phyloP scores from a whole-genome alignment of 2,888 invertebrate species.

The Eilema caniola region DNA sequence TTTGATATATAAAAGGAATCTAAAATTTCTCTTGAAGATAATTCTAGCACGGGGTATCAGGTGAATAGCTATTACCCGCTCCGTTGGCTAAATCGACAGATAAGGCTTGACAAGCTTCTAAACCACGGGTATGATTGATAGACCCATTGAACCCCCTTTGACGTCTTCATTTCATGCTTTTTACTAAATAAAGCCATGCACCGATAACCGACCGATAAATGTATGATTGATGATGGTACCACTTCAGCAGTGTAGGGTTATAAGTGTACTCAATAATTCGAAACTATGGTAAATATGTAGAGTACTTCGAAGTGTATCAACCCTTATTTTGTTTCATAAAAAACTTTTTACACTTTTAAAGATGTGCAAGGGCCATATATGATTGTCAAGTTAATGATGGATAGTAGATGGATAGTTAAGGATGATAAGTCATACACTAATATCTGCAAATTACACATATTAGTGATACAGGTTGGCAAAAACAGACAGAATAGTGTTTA shows the following conservation, averaged over 20 bases:
- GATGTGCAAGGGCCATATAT: no score
- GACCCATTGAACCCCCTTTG: conserved; percentile 65
- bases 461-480: no score
- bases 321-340: no score
- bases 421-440: no score
- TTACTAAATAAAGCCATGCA: conserved; percentile 70
- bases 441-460: no score
- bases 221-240: conserved; percentile 43
- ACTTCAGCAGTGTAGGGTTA: conserved; percentile 22
- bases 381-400: neutral
- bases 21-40: conserved; percentile 74
- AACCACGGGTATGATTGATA: conserved; percentile 76
- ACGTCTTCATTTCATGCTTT: conserved; percentile 79
- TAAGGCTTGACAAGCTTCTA: conserved; percentile 74
- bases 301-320: neutral
- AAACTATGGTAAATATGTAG: neutral
- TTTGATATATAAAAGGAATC: conserved; percentile 73
- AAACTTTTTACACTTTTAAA: no score
- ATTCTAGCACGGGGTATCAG: conserved; percentile 75
- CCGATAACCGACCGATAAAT: conserved; percentile 56
- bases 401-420: no score
- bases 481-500: no score
- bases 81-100: conserved; percentile 72
- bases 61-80: conserved; percentile 86
- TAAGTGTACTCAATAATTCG: neutral